These are phyloP conservation scores for Apis dorsata DNA, from an alignment of 1,140 invertebrate genomes.

Conservation along the genomic window DNA sequence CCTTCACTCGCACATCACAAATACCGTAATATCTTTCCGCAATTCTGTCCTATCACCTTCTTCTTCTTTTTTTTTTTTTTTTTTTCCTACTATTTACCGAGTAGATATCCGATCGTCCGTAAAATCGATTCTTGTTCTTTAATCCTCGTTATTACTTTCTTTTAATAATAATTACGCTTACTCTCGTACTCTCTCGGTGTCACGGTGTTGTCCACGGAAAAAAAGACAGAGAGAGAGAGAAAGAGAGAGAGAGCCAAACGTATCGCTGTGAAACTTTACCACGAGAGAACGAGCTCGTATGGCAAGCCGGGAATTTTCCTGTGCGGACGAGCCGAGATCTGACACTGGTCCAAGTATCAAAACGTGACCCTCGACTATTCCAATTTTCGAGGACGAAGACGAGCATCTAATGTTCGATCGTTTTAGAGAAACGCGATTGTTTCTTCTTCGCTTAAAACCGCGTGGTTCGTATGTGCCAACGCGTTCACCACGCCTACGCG, in stretches of 20 bases:
- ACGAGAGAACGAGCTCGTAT: conserved; percentile 36
- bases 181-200: neutral
- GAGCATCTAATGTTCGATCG: conserved; percentile 2
- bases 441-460: neutral
- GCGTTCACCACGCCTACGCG: conserved; percentile 50
- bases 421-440: neutral
- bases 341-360: conserved; percentile 63
- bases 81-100: neutral
- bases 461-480: conserved; percentile 28
- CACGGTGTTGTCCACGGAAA: conserved; percentile 6
- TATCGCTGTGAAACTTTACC: conserved; percentile 13
- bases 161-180: neutral
- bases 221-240: neutral
- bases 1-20: conserved; percentile 76
- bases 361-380: conserved; percentile 50
- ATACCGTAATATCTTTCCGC: conserved; percentile 33
- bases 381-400: conserved; percentile 51
- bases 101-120: neutral
- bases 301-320: conserved; percentile 38
- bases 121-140: neutral
- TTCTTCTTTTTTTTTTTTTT: neutral
- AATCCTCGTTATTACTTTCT: neutral
- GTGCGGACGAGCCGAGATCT: conserved; percentile 37
- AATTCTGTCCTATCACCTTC: conserved; percentile 37
- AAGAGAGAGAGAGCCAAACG: neutral